phyloP scores from a whole-genome alignment of 2,113 vertebrate genomes.

The Hippocampus guttulatus region DNA sequence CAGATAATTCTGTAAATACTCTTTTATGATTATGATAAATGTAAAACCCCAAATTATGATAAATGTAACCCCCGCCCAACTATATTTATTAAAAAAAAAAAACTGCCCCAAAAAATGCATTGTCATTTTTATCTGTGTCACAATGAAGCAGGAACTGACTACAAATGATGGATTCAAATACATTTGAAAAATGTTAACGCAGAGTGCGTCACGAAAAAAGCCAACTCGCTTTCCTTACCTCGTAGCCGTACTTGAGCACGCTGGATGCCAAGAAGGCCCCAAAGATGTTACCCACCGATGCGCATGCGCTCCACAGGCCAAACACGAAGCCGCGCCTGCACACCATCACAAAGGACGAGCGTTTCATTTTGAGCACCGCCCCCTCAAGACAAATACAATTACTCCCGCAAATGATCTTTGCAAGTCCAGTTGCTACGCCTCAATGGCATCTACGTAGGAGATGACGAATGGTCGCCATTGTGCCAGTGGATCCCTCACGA shows the following conservation, averaged over 20 bases:
- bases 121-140: no score
- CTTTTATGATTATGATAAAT: no score
- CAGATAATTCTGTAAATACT: no score
- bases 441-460: conserved; percentile 30
- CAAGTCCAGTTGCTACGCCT: neutral
- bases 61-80: no score
- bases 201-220: neutral
- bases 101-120: no score
- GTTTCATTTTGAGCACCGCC: neutral
- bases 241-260: conserved; percentile 90
- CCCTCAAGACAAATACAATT: neutral
- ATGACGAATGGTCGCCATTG: conserved; percentile 35
- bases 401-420: conserved; percentile 6
- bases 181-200: no score
- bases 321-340: conserved; percentile 90
- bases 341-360: neutral
- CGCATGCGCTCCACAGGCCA: conserved; percentile 95
- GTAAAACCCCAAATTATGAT: no score
- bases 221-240: conserved; percentile 69
- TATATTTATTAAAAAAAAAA: no score
- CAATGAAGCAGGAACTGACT: no score
- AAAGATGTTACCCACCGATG: conserved; percentile 93
- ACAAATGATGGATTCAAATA: no score
- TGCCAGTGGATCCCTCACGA: neutral
- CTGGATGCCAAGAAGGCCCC: conserved; percentile 92